Evolutionary conservation across 1,140 invertebrate genomes (phyloP).

Genomic region (Pseudomyrmex concolor): DNA sequence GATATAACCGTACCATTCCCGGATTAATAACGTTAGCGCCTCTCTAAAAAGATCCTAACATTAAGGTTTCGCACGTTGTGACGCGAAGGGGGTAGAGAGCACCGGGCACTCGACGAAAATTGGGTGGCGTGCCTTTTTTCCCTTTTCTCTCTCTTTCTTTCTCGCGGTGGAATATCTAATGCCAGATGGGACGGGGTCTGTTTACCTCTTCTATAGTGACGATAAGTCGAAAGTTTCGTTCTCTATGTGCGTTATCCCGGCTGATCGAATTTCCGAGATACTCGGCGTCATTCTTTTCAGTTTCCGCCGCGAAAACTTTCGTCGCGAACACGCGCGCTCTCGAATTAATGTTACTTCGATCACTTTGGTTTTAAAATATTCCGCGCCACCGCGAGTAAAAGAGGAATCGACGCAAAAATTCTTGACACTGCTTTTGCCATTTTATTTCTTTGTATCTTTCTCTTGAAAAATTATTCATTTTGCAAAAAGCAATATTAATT

Average conservation of each 20-base stretch:
- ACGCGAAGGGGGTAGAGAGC: conserved; percentile 42
- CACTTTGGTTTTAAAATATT: neutral
- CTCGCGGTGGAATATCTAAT: conserved; percentile 60
- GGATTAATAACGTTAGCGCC: conserved; percentile 69
- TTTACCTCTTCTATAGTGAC: conserved; percentile 46
- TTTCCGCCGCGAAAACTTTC: conserved; percentile 20
- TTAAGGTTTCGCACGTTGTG: conserved; percentile 53
- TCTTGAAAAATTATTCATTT: neutral
- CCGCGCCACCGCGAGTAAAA: too few relatives aligned
- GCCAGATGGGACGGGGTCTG: conserved; percentile 17
- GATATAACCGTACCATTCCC: conserved; percentile 59
- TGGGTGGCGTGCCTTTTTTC: conserved; percentile 54
- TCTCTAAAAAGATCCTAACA: conserved; percentile 65
- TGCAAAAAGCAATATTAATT: too few relatives aligned
- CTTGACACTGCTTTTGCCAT: neutral
- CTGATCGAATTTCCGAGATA: conserved; percentile 55
- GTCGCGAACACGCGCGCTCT: conserved; percentile 5
- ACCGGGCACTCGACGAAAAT: conserved; percentile 59
- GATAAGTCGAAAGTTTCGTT: conserved; percentile 56
- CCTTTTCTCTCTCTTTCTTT: conserved; percentile 1
- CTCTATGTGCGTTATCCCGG: conserved; percentile 38
- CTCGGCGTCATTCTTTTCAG: conserved; percentile 38
- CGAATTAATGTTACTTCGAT: conserved; percentile 30
- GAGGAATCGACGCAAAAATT: too few relatives aligned
- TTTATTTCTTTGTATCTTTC: neutral